Base-by-base conservation (phyloP, 2,113 vertebrate species). In the Pangasianodon hypophthalmus region DNA sequence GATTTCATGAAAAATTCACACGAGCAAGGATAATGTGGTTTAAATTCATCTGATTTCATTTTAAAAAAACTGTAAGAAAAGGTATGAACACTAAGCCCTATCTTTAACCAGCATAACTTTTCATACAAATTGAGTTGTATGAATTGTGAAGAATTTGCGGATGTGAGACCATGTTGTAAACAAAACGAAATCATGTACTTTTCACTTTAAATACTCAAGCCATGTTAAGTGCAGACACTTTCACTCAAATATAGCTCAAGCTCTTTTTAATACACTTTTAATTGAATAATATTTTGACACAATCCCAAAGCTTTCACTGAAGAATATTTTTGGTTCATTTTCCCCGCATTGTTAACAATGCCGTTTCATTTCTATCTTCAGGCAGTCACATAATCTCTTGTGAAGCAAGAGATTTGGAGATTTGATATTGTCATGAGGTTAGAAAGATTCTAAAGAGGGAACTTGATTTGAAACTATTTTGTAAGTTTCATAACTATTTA, bases 401-500 rank as follows among this genome's bases (percentile, higher is more conserved):
- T 29, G 26, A 48, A 48, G 44, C 24, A 48, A 37, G 37, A 37
- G 37, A 37, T 13, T 48, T 52, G 24, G 24, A 48, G 46, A 80
- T 56, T 21, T 58, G 9, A 58, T n/a, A 83, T 11, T 13, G 8
- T 58, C 52, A 83, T 37, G n/a, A 24, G 54, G n/a, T 58, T 58
- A 11, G 32, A 58, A 83, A 4, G 54, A 83, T 41, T 60, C 1
- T 60, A 26, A 84, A 84, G 56, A 37, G 32, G n/a, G 32, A 84
- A 60, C n/a, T 84, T 37, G 81, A 84, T 58, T 84, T 11, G 54
- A 84, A 60, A 84, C 80, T 52, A 29, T 52, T 83, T 58, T 83
- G 80, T 56, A 83, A 60, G 54, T 60, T 58, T 84, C 82, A 84
- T 41, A 60, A 14, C 56, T 84, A 84, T 84, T 84, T 41, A 60